Base-by-base conservation (phyloP, 2,797 vertebrate species). In the Pachyuromys duprasi region DNA sequence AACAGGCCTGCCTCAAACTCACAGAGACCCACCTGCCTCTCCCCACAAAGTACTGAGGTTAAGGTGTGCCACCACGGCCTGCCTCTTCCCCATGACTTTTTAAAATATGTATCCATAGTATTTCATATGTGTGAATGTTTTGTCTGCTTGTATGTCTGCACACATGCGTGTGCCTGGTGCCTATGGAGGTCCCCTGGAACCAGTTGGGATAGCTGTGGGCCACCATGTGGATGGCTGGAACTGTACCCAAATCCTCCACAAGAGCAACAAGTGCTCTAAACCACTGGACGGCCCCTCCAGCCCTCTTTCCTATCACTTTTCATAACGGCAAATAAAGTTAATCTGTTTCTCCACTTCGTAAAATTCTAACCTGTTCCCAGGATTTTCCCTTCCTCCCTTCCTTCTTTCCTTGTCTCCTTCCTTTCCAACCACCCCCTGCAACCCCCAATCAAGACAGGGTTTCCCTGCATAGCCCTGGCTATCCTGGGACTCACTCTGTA, bases 261-360 rank as follows among this genome's bases (percentile, higher is more conserved):
- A 24, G 65, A 53, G 3, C 45, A n/a, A 55, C 45, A 36, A 86
- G 83, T 53, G 63, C 62, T 65, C 17, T 67, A 49, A 84, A 42
- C 36, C n/a, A 42, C 36, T 42, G 57, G 39, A 3, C 28, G 28
- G 8, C 17, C 42, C 42, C 24, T 65, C 65, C 20, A 69, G 63
- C 45, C n/a, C 45, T 18, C 45, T 28, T 89, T 62, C 26, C 28
- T 24, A 84, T 33, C 7, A 78, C n/a, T 89, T 94, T 91, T 53
- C 93, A 92, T 62, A 53, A 94, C 15, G 82, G 45, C 55, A 93
- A 93, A 90, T 65, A 91, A 93, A 62, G 36, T 28, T 69, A 76
- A 81, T 91, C n/a, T 18, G 8, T 91, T 92, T 80, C 42, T 86
- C 82, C 74, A 72, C 57, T n/a, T n/a, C 8, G 78, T 74, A 89